Base-by-base conservation (phyloP, 2,797 vertebrate species). In the Taeniopygia guttata region DNA sequence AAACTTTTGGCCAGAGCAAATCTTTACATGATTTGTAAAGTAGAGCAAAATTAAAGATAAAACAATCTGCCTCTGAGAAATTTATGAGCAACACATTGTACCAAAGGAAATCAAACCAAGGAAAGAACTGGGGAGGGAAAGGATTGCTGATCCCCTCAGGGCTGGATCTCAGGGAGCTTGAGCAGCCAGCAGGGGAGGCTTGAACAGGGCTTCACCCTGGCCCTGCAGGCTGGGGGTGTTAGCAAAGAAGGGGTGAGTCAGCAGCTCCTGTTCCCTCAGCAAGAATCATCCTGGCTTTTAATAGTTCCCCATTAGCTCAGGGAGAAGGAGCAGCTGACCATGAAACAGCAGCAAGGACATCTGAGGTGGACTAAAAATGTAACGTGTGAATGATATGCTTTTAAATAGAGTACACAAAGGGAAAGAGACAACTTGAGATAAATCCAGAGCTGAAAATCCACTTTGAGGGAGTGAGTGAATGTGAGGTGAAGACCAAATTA, bases 281-380 rank as follows among this genome's bases (percentile, higher is more conserved):
- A 59, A 13, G 26, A 63, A 55, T 55, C 67, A 80, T 60, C 60
- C 17, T 51, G 78, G 75, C 60, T 93, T 89, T 87, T 92, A 89
- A 70, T 74, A 93, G 72, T 78, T 87, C 70, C 36, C 74, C 9
- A 17, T 82, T 77, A 77, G 81, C 89, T 74, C 56, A 40, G 75
- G 56, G 56, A 87, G 74, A 52, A 91, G 75, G 68, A 95, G 82
- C 94, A 92, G 78, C 82, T 93, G 94, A 94, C 91, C 91, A 77
- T 77, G 92, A 94, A 89, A 80, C 32, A 92, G 84, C 87, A 89
- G 89, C 93, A 91, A 94, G 89, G 84, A 80, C 60, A 83, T 63
- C 68, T 77, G 84, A 91, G 76, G 72, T 77, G 56, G 38, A 64
- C 84, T 92, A 80, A 93, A 92, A 85, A 60, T 49, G 78, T 67